phyloP scores from a whole-genome alignment of 2,113 vertebrate genomes.

The Sapajus apella region DNA sequence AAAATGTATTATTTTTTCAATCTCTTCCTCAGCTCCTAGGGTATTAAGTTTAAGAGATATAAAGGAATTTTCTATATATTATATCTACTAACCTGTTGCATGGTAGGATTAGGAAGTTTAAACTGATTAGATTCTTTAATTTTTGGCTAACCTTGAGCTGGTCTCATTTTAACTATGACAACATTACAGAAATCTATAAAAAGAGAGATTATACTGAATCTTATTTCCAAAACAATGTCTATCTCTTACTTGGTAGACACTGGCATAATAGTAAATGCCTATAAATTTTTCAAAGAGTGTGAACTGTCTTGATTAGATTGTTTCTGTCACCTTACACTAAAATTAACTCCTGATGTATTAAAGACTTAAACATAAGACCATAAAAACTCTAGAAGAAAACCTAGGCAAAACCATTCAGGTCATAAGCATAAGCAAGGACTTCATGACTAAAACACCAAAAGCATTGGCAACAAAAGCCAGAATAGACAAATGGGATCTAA shows the following conservation, averaged over 20 bases:
- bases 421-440: no score
- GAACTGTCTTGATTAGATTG: conserved; percentile 60
- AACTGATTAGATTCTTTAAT: neutral
- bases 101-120: neutral
- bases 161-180: conserved; percentile 12
- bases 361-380: no score
- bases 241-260: conserved; percentile 59
- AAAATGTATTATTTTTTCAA: neutral
- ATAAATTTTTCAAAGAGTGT: conserved; percentile 64
- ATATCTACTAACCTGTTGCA: neutral
- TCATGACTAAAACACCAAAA: no score
- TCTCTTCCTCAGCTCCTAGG: neutral
- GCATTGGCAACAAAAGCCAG: no score
- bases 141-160: conserved; percentile 60
- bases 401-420: no score
- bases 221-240: conserved; percentile 61
- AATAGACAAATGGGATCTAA: no score
- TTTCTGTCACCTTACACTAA: conserved; percentile 35
- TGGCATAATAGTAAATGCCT: conserved; percentile 66
- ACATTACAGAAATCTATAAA: conserved; percentile 58
- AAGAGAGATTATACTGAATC: conserved; percentile 64
- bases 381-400: no score
- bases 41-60: neutral
- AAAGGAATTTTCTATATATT: neutral
- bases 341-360: no score